phyloP scores from a whole-genome alignment of 35 echinoderm and acorn worm genomes.

The Strongylocentrotus purpuratus region DNA sequence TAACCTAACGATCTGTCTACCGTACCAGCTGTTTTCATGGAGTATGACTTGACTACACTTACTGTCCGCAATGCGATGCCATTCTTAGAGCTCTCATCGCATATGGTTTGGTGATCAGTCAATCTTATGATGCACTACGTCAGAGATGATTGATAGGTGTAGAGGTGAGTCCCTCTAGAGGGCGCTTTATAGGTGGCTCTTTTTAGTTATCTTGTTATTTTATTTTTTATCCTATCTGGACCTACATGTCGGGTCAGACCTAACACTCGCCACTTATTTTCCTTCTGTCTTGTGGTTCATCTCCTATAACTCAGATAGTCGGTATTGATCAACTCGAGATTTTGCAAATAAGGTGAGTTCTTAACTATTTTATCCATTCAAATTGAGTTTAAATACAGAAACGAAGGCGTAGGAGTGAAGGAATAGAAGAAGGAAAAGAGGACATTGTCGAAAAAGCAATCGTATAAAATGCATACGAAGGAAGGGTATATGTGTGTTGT shows the following conservation, averaged over 20 bases:
- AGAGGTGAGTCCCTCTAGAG: neutral
- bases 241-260: neutral
- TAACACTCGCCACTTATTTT: neutral
- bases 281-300: too few species aligned
- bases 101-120: neutral
- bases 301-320: too few species aligned
- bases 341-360: neutral
- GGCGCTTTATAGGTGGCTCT: neutral
- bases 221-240: too few species aligned
- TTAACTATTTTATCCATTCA: neutral
- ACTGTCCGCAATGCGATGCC: neutral
- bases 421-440: too few species aligned
- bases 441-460: too few species aligned
- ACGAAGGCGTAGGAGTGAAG: too few species aligned
- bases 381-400: too few species aligned
- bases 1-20: neutral
- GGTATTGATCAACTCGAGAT: neutral
- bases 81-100: neutral
- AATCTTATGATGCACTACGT: neutral
- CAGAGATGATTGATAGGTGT: neutral
- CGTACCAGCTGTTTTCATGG: neutral
- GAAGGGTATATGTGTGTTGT: too few species aligned
- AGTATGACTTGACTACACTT: neutral
- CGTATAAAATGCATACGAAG: too few species aligned
- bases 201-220: too few species aligned